These are phyloP conservation scores for Chionoecetes opilio DNA, from an alignment of 1,140 invertebrate species.

Conservation along the genomic window DNA sequence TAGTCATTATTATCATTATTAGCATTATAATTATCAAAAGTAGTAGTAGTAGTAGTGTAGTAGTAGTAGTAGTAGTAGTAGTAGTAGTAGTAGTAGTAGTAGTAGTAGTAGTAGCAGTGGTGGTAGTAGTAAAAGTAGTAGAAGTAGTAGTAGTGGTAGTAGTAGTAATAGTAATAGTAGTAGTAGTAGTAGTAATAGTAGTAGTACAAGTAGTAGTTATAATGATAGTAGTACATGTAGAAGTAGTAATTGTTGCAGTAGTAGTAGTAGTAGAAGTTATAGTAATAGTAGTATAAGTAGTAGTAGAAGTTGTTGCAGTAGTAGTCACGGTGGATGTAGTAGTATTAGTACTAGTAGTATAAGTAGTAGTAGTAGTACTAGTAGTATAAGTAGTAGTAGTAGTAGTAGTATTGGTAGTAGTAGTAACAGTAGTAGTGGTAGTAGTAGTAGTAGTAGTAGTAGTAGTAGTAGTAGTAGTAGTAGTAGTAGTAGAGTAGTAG, in stretches of 20 bases:
- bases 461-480: constrained; percentile 1
- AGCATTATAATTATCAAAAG: not conserved
- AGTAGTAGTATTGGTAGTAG: not conserved
- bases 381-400: not conserved
- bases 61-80: constrained; percentile 30
- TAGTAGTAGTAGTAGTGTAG: not conserved
- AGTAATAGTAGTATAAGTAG: not conserved
- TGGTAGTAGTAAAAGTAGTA: not conserved
- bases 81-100: constrained; percentile 32
- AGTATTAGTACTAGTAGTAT: not conserved
- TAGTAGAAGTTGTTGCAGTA: not conserved
- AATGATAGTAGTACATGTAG: too few species aligned
- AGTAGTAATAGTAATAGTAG: not conserved
- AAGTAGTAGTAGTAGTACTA: not conserved
- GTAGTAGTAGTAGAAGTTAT: not conserved
- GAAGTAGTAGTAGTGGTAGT: not conserved
- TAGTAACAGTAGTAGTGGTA: not conserved
- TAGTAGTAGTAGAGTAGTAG: not conserved
- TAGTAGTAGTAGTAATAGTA: not conserved
- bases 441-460: constrained; percentile 1
- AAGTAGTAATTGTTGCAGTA: not conserved
- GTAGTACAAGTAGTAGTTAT: too few species aligned
- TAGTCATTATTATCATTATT: too few species aligned
- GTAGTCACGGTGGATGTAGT: not conserved
- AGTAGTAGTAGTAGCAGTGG: not conserved